These are phyloP conservation scores for Elephas maximus DNA, from an alignment of 2,113 vertebrate species.

Conservation along the genomic window DNA sequence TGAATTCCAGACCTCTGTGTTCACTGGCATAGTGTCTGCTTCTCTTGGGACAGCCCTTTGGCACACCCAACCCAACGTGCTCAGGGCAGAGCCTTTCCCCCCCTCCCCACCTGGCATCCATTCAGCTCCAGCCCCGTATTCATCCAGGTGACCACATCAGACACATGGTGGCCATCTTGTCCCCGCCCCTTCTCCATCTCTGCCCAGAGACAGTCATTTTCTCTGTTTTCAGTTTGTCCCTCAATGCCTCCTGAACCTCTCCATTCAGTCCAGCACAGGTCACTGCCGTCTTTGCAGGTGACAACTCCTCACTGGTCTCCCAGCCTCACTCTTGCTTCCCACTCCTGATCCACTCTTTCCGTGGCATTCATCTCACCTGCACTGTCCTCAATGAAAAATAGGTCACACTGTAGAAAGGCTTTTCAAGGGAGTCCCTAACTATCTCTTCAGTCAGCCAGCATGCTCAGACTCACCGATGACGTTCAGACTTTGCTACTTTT, in stretches of 20 bases:
- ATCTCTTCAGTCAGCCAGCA: not conserved
- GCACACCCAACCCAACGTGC: not conserved
- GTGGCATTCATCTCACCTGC: not conserved
- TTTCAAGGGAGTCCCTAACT: not conserved
- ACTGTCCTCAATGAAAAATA: not conserved
- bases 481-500: no score
- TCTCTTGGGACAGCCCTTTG: not conserved
- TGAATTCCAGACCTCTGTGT: fast-evolving
- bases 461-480: not conserved
- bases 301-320: not conserved
- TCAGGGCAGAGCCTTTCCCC: not conserved
- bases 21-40: not conserved
- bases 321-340: not conserved
- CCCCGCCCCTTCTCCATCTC: not conserved
- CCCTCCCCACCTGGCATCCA: no score
- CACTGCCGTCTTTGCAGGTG: not conserved
- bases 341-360: not conserved
- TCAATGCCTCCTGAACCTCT: not conserved
- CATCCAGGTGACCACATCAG: not conserved
- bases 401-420: no score
- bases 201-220: not conserved
- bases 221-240: not conserved
- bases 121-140: not conserved
- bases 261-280: not conserved
- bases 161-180: not conserved